Percentiles rank a stretch among this genome's conserved stretches.
Evolutionary conservation across 2,888 invertebrate species (phyloP).

Genomic region (Frankliniella intonsa): DNA sequence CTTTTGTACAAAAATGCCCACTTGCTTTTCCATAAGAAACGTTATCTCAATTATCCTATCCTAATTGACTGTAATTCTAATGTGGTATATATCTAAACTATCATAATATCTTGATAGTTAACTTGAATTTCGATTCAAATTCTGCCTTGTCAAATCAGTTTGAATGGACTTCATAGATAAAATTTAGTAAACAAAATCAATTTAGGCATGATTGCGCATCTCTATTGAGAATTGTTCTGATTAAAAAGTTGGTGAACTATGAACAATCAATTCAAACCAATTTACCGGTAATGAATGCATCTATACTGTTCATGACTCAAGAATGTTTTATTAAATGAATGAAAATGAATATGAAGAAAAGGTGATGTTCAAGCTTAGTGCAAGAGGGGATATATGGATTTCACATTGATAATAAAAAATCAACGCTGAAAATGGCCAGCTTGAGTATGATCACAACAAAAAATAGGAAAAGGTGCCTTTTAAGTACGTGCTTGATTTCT

Average conservation of each 20-base stretch:
- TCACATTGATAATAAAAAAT: neutral
- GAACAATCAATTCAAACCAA: neutral
- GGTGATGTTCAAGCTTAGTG: neutral
- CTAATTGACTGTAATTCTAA: neutral
- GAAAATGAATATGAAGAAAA: neutral
- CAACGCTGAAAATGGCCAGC: neutral
- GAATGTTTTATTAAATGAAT: neutral
- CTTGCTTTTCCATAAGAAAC: neutral
- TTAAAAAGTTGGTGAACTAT: neutral
- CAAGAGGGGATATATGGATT: neutral
- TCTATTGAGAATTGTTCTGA: neutral
- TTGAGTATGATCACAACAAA: neutral
- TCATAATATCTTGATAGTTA: neutral
- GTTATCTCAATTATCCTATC: neutral
- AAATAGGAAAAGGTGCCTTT: neutral
- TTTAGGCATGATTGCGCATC: neutral
- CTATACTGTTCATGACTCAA: neutral
- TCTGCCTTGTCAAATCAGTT: neutral
- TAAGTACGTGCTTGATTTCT: neutral
- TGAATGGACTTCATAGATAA: neutral
- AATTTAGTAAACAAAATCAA: neutral
- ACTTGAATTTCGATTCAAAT: neutral
- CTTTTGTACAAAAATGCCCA: neutral
- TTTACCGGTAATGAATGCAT: neutral
- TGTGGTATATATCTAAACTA: too few species aligned